phyloP scores from a whole-genome alignment of 2,888 invertebrate species.

The Hypena proboscidalis region DNA sequence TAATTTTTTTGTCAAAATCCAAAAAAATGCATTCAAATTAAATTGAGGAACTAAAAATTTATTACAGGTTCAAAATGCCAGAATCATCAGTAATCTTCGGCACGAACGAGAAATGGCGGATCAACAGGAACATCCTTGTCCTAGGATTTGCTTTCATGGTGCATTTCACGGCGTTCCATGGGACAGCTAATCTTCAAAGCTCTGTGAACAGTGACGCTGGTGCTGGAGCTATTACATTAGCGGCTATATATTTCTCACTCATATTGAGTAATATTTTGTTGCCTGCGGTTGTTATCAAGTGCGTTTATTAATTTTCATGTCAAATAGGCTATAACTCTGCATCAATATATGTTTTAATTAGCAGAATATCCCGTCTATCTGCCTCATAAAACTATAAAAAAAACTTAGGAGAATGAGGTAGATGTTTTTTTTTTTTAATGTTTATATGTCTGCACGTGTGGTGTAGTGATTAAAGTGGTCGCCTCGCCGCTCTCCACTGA shows the following conservation, averaged over 20 bases:
- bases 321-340: too few species aligned
- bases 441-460: too few species aligned
- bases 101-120: constrained; percentile 89
- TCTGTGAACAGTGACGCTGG: constrained; percentile 93
- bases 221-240: constrained; percentile 93
- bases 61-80: constrained; percentile 47
- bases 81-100: constrained; percentile 70
- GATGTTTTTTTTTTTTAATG: too few species aligned
- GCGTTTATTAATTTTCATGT: constrained; percentile 58
- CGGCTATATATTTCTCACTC: constrained; percentile 94
- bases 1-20: too few species aligned
- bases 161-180: constrained; percentile 96
- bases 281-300: constrained; percentile 93
- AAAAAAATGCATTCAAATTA: too few species aligned
- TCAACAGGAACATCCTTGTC: constrained; percentile 93
- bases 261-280: constrained; percentile 96
- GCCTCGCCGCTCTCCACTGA: too few species aligned
- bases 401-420: too few species aligned
- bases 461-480: too few species aligned
- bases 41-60: too few species aligned
- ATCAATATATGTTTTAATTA: too few species aligned
- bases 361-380: too few species aligned
- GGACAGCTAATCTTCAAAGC: constrained; percentile 93
- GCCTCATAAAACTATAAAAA: too few species aligned
- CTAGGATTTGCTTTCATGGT: constrained; percentile 96